A percentile compares a stretch with the other conserved stretches of the same genome.
Evolutionary conservation across 2,113 vertebrate genomes (phyloP).

Genomic region (Thalassoma bifasciatum): DNA sequence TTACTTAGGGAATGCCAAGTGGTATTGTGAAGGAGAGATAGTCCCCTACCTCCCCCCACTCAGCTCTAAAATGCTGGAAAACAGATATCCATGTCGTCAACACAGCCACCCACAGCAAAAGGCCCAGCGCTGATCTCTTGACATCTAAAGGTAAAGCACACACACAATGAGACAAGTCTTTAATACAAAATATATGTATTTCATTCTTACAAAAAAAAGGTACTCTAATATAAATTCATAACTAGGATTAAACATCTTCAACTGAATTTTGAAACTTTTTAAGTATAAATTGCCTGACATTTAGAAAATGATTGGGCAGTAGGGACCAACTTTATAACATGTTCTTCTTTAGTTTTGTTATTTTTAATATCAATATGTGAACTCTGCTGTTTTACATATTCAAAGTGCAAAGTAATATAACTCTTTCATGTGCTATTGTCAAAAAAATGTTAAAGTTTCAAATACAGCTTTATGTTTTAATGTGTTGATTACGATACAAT

Average conservation of each 20-base stretch:
- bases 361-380: background rate
- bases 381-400: too few species aligned
- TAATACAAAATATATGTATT: background rate
- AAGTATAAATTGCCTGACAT: background rate
- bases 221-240: too few species aligned
- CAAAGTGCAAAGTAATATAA: too few species aligned
- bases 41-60: slow-evolving; percentile 91
- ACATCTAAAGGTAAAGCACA: slow-evolving; percentile 82
- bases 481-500: too few species aligned
- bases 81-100: slow-evolving; percentile 92
- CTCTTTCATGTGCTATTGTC: too few species aligned
- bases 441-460: too few species aligned
- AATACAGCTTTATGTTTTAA: too few species aligned
- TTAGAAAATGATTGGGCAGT: background rate
- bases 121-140: slow-evolving; percentile 88
- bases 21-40: slow-evolving; percentile 93
- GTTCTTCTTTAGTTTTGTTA: background rate
- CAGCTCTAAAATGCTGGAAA: slow-evolving; percentile 89
- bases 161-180: background rate
- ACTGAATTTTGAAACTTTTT: background rate
- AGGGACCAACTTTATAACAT: background rate
- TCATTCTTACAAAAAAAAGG: too few species aligned
- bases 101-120: slow-evolving; percentile 88
- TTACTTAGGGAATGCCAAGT: slow-evolving; percentile 81
- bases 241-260: too few species aligned